Evolutionary conservation across 2,888 invertebrate genomes (phyloP), one percentile per base, ranked within the genome.

Genomic region (Margaritifera margaritifera): DNA sequence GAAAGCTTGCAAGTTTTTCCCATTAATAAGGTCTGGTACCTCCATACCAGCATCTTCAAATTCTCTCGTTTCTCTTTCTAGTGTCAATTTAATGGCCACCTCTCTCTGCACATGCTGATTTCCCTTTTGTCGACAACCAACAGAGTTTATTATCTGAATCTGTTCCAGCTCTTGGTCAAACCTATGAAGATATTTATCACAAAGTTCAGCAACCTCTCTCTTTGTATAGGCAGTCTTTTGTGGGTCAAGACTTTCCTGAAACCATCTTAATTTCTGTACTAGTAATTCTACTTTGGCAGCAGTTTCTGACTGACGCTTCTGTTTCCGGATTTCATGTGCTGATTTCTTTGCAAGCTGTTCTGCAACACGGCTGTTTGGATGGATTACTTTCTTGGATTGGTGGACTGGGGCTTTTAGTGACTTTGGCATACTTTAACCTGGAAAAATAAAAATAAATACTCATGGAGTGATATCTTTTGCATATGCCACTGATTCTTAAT

Each of bases 351-450:
- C 92, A 25, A 95, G 89, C 15, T 94, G 93, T 75, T 93, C 91
- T 0, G 95, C 94, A 91, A 95, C 95, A 77, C 96, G 92, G 83
- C 96, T 96, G 88, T 95, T 95, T 1, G 96, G 96, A 90, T 96
- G 96, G 56, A 87, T 76, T 2, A 83, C 77, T 62, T 86, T 86
- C 55, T 79, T 79, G 20, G 80, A 64, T 59, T 79, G 74, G 5
- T 75, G 75, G 52, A 80, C 74, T 50, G 76, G 80, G 22, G 72
- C 70, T 66, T 83, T 85, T n/a, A 83, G 80, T 53, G 81, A 83
- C 72, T 87, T 87, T 3, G 87, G 87, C 87, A 84, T 84, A 42
- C 42, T 42, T 42, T 11, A 42, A 42, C 11, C 42, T 42, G 42
- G 42, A 42, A 42, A 42, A 42, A 15, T 2, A 11, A 42, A 31